Percentiles rank a stretch among this genome's conserved stretches.
Evolutionary conservation across 2,113 vertebrate species (phyloP).

Genomic region (Paralichthys olivaceus): DNA sequence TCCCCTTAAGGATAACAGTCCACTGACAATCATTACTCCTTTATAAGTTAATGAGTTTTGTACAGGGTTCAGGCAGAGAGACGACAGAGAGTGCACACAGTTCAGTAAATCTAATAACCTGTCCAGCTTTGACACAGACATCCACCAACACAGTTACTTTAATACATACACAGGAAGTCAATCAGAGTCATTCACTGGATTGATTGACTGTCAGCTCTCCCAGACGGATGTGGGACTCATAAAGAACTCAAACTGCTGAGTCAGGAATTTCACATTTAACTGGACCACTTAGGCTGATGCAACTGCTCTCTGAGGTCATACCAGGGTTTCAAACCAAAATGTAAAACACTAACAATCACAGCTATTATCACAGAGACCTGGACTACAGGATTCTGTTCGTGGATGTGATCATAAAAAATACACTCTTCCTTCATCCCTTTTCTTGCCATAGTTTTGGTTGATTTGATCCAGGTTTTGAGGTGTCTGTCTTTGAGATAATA

Average conservation of each 20-base stretch:
- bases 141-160: background rate
- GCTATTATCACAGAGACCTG: background rate
- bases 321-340: conserved; percentile 48
- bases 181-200: conserved; percentile 3
- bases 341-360: conserved; percentile 23
- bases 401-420: background rate
- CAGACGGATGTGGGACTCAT: conserved; percentile 17
- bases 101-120: conserved; percentile 18
- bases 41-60: conserved; percentile 57
- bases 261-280: conserved; percentile 44
- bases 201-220: conserved; percentile 15
- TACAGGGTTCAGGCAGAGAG: conserved; percentile 4
- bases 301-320: conserved; percentile 14
- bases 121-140: conserved; percentile 11
- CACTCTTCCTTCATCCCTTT: background rate
- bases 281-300: conserved; percentile 13
- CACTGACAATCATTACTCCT: conserved; percentile 70
- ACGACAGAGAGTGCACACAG: conserved; percentile 9
- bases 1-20: conserved; percentile 25
- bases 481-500: too few species aligned
- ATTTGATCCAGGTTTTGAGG: background rate
- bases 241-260: conserved; percentile 40
- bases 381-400: background rate
- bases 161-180: background rate
- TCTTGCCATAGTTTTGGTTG: background rate